Evolutionary conservation across 2,888 invertebrate genomes (phyloP).

Genomic region (Plutella xylostella): DNA sequence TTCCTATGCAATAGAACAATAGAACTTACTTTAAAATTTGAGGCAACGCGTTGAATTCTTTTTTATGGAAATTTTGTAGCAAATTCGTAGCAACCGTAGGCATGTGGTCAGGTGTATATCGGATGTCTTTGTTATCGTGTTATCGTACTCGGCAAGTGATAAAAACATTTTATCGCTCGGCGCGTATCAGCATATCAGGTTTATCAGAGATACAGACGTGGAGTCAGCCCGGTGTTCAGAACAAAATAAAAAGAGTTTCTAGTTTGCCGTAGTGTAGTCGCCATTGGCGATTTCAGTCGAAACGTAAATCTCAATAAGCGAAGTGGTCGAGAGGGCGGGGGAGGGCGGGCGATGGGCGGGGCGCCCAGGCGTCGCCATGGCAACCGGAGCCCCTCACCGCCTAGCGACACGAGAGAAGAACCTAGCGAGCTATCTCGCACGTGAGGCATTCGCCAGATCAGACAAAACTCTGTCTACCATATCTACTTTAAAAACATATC

Average conservation of each 20-base stretch:
- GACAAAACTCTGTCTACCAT: too few species aligned
- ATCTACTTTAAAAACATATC: too few species aligned
- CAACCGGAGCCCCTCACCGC: conserved; percentile 41
- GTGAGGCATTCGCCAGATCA: too few species aligned
- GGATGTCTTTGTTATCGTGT: not conserved
- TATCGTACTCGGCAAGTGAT: conserved; percentile 1
- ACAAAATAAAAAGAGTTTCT: conserved; percentile 21
- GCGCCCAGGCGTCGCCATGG: conserved; percentile 50
- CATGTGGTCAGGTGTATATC: not conserved
- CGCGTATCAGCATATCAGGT: not conserved
- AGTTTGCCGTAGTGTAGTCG: conserved; percentile 27
- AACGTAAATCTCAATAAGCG: conserved; percentile 42
- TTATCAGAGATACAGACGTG: conserved; percentile 1
- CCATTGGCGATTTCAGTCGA: conserved; percentile 36
- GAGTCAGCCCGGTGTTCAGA: conserved; percentile 9
- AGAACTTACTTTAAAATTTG: not conserved
- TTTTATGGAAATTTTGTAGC: conserved; percentile 4
- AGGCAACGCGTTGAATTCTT: conserved; percentile 14
- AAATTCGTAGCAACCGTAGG: not conserved
- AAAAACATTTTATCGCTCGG: not conserved
- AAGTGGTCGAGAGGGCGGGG: conserved; percentile 32
- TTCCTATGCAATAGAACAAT: conserved; percentile 12
- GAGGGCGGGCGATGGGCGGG: conserved; percentile 39
- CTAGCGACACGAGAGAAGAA: conserved; percentile 16
- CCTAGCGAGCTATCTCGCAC: conserved; percentile 10